Percentiles rank a stretch among this genome's conserved stretches.
Conservation (phyloP, 2,113 vertebrate genomes). For the Phasianus colchicus region DNA sequence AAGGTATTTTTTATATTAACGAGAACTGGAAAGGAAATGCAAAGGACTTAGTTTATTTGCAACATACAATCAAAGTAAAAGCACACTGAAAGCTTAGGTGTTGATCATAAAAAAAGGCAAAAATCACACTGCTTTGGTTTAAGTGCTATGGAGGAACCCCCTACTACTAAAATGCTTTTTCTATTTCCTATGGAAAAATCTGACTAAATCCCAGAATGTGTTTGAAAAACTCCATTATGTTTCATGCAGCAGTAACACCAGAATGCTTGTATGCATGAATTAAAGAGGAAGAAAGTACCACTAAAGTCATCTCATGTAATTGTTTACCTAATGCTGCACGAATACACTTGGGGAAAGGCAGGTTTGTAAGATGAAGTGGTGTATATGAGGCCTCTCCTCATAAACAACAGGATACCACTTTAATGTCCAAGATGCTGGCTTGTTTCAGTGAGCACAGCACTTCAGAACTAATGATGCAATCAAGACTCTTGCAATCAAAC, state of each 20-base stretch:
- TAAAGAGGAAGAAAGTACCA: constrained; percentile 78
- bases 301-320: constrained; percentile 84
- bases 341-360: constrained; percentile 83
- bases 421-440: constrained; percentile 90
- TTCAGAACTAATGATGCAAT: constrained; percentile 92
- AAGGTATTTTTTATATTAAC: constrained; percentile 52
- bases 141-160: constrained; percentile 44
- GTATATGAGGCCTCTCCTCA: constrained; percentile 85
- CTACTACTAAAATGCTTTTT: constrained; percentile 57
- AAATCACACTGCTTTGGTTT: constrained; percentile 29
- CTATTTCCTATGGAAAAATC: constrained; percentile 70
- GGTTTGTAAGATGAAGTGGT: constrained; percentile 87
- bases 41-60: constrained; percentile 47
- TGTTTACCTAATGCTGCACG: constrained; percentile 87
- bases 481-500: constrained; percentile 89
- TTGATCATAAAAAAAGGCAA: constrained; percentile 34
- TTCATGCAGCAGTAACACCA: constrained; percentile 74
- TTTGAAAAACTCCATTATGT: constrained; percentile 78
- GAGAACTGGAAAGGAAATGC: constrained; percentile 29
- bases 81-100: constrained; percentile 22
- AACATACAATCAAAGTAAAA: background rate
- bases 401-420: constrained; percentile 90
- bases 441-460: constrained; percentile 91
- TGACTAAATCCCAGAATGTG: constrained; percentile 68
- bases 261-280: constrained; percentile 77